A percentile compares a stretch with the other conserved stretches of the same genome.
These are phyloP conservation scores for Sinonovacula constricta DNA, from an alignment of 1,140 invertebrate genomes.

Conservation along the genomic window DNA sequence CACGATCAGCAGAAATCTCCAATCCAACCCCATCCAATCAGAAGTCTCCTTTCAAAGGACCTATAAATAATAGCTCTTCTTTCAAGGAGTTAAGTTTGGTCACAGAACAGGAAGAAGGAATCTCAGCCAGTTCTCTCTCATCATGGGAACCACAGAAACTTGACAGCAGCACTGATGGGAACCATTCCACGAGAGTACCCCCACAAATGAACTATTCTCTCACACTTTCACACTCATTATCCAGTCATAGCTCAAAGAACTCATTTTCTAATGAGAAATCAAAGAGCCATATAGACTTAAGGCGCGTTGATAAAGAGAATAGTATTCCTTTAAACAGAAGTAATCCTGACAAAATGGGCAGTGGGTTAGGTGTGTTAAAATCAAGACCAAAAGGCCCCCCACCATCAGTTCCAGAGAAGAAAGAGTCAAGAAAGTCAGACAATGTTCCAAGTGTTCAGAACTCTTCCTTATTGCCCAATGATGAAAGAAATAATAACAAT, in stretches of 20 bases:
- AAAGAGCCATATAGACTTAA: background rate
- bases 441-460: background rate
- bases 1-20: no score
- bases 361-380: background rate
- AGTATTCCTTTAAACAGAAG: no score
- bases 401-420: background rate
- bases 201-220: no score
- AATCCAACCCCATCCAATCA: background rate
- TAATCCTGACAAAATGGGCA: background rate
- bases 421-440: background rate
- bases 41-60: conserved; percentile 29
- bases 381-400: background rate
- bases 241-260: no score
- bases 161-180: background rate
- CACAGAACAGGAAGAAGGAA: conserved; percentile 2
- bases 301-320: background rate
- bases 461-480: no score
- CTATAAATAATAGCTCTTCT: conserved; percentile 25
- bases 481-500: background rate
- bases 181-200: background rate
- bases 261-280: no score
- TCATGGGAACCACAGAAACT: background rate
- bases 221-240: no score
- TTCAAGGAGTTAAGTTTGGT: conserved; percentile 8
- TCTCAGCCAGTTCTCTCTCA: background rate